A percentile compares a stretch with the other conserved stretches of the same genome.
Conservation (phyloP, 1,140 invertebrate genomes). For the Drosophila mojavensis region DNA sequence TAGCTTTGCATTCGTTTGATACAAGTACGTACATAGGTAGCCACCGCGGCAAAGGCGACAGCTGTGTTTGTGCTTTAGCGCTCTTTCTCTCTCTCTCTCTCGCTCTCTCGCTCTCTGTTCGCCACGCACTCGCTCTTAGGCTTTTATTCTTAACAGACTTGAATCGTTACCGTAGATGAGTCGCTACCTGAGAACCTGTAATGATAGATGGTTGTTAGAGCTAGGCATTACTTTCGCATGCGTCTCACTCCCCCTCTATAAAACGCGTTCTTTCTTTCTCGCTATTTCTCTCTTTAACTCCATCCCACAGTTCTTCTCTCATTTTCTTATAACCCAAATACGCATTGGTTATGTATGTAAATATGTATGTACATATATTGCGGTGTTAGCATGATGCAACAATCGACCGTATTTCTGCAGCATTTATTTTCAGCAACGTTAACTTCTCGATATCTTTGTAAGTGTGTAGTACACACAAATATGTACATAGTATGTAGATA, state of each 20-base stretch:
- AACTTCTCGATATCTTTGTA: background rate
- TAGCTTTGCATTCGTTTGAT: conserved; percentile 64
- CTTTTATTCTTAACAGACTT: conserved; percentile 10
- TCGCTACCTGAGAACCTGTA: conserved; percentile 26
- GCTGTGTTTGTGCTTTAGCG: conserved; percentile 38
- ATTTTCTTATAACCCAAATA: conserved; percentile 7
- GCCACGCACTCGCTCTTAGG: conserved; percentile 34
- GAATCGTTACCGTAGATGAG: conserved; percentile 9
- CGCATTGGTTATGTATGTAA: background rate
- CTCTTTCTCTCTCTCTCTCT: conserved; percentile 10
- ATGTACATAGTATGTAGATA: too few relatives aligned
- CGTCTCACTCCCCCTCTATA: conserved; percentile 2
- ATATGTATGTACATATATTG: background rate
- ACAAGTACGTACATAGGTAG: conserved; percentile 23
- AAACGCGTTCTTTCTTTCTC: background rate
- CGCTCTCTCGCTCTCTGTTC: conserved; percentile 7
- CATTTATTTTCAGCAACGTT: conserved; percentile 21
- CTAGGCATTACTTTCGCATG: background rate
- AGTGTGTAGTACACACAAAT: too few relatives aligned
- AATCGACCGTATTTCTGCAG: conserved; percentile 56
- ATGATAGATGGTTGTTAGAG: conserved; percentile 23
- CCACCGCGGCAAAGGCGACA: conserved; percentile 10
- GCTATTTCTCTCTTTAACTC: background rate
- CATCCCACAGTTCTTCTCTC: background rate
- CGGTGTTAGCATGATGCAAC: conserved; percentile 59